These are phyloP conservation scores for Caenorhabditis sp. DNA, from an alignment of 2,888 invertebrate genomes.

Conservation along the genomic window DNA sequence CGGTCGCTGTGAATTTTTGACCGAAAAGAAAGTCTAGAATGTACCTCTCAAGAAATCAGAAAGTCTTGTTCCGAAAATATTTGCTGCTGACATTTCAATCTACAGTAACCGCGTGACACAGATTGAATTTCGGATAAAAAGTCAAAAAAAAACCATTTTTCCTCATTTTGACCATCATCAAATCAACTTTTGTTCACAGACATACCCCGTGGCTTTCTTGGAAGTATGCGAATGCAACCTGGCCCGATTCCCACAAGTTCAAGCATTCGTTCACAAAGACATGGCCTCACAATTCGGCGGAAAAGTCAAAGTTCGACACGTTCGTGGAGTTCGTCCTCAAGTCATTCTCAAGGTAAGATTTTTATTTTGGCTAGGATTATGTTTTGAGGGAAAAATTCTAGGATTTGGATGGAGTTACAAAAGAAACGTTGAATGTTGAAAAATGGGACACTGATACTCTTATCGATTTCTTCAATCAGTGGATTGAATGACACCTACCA, in stretches of 20 bases:
- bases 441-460: slow-evolving; percentile 99
- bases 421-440: slow-evolving; percentile 84
- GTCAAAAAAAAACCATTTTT: too few relatives aligned
- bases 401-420: slow-evolving; percentile 75
- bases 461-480: slow-evolving; percentile 90
- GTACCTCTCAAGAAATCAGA: too few relatives aligned
- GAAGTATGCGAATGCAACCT: slow-evolving; percentile 99
- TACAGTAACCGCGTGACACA: too few relatives aligned
- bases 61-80: too few relatives aligned
- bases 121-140: too few relatives aligned
- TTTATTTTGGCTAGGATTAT: too few relatives aligned
- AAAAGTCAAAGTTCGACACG: slow-evolving; percentile 79
- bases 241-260: slow-evolving; percentile 77
- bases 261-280: slow-evolving; percentile 92
- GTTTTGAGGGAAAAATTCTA: too few relatives aligned
- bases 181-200: slow-evolving; percentile 71
- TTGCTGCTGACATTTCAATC: too few relatives aligned
- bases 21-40: too few relatives aligned
- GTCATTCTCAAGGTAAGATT: slow-evolving; percentile 80
- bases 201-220: slow-evolving; percentile 87
- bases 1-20: too few relatives aligned
- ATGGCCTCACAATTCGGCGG: slow-evolving; percentile 88
- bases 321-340: slow-evolving; percentile 90
- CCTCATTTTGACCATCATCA: neutral
- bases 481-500: slow-evolving; percentile 75